Percentiles rank a stretch among this genome's conserved stretches.
These are phyloP conservation scores for Semicossyphus pulcher DNA, from an alignment of 2,113 vertebrate species.

Conservation along the genomic window DNA sequence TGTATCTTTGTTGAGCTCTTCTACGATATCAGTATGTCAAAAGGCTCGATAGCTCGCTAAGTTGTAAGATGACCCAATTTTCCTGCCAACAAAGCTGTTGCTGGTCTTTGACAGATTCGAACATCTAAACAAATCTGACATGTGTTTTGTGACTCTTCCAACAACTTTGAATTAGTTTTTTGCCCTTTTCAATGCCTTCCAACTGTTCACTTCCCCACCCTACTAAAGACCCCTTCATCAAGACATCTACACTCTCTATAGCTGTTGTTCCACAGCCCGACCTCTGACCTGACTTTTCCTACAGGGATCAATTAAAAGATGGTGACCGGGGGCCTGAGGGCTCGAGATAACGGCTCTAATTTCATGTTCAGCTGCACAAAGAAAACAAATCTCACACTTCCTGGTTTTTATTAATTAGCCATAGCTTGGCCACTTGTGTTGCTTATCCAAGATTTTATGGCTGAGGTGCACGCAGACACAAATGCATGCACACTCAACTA, in stretches of 20 bases:
- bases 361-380: conserved; percentile 86
- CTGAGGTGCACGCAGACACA: conserved; percentile 44
- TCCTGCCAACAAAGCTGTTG: no score
- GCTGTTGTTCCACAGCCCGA: conserved; percentile 31
- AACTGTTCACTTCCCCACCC: background rate
- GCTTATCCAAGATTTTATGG: conserved; percentile 70
- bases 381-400: conserved; percentile 88
- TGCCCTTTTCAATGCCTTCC: no score
- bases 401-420: conserved; percentile 87
- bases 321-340: conserved; percentile 83
- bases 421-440: conserved; percentile 43
- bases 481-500: background rate
- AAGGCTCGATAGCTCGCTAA: no score
- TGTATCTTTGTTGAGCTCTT: no score
- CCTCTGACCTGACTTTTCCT: conserved; percentile 29
- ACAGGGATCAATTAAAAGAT: conserved; percentile 9
- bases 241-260: background rate
- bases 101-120: no score
- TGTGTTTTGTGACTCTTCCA: no score
- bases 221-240: background rate
- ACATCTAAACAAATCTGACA: no score
- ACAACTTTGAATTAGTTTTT: no score
- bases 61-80: no score
- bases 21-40: no score
- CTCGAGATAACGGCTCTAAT: conserved; percentile 90